phyloP scores from a whole-genome alignment of 2,113 vertebrate species.

The Lagopus muta region DNA sequence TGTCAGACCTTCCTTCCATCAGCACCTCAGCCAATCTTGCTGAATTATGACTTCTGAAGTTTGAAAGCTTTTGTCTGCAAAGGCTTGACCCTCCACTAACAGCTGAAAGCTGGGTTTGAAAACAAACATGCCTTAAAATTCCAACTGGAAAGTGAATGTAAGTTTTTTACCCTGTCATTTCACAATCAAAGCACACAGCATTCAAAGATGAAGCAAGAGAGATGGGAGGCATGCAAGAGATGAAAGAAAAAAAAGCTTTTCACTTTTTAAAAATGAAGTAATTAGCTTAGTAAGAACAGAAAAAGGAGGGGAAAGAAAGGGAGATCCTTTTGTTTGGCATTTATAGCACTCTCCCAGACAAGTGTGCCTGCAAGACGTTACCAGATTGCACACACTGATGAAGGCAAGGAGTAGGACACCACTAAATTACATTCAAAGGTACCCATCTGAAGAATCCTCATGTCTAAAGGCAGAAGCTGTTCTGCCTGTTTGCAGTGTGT shows the following conservation, averaged over 20 bases:
- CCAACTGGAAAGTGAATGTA: not conserved
- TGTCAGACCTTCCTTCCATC: conserved; percentile 15
- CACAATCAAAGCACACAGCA: not conserved
- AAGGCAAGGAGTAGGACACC: not conserved
- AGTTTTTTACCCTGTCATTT: conserved; percentile 9
- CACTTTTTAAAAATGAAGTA: conserved; percentile 19
- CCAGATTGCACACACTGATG: not conserved
- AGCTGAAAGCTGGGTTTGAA: conserved; percentile 24
- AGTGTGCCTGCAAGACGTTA: conserved; percentile 15
- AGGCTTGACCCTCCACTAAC: conserved; percentile 23
- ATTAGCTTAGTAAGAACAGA: conserved; percentile 38
- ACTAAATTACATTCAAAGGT: not conserved
- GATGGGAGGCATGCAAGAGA: not conserved
- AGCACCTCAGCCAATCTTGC: not conserved
- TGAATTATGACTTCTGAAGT: conserved; percentile 14
- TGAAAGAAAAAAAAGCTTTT: not conserved
- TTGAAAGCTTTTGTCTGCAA: conserved; percentile 49
- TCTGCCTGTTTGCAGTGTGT: not conserved
- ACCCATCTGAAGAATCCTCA: not conserved
- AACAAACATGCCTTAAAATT: conserved; percentile 22
- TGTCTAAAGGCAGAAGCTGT: not conserved
- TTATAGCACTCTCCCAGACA: conserved; percentile 3
- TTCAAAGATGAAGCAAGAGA: not conserved
- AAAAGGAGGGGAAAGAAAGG: not conserved
- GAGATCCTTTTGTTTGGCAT: conserved; percentile 17